phyloP scores from a whole-genome alignment of 2,888 invertebrate species.

The Penaeus monodon region DNA sequence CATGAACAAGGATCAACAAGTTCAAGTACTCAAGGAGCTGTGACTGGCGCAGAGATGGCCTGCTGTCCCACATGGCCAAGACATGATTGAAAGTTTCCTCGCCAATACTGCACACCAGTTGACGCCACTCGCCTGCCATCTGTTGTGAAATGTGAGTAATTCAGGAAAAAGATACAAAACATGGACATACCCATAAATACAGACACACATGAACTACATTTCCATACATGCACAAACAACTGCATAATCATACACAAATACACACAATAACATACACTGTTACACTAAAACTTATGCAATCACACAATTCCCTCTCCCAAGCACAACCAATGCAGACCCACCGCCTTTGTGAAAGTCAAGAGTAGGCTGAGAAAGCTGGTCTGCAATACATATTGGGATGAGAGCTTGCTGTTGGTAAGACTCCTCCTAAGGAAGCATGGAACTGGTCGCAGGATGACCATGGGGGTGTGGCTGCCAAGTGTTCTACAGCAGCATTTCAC shows the following conservation, averaged over 20 bases:
- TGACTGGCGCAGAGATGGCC: slow-evolving; percentile 9
- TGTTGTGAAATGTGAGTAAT: neutral
- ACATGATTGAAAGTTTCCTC: slow-evolving; percentile 32
- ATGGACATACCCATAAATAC: neutral
- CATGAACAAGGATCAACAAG: slow-evolving; percentile 22
- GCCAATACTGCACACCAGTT: slow-evolving; percentile 22
- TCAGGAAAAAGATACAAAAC: neutral
- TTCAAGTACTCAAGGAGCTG: slow-evolving; percentile 29
- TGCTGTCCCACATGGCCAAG: slow-evolving; percentile 29
- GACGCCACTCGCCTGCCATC: slow-evolving; percentile 44
- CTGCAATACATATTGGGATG: slow-evolving; percentile 4
- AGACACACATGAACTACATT: neutral
- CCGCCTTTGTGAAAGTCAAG: slow-evolving; percentile 28
- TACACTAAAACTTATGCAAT: too few species aligned
- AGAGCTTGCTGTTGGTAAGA: neutral
- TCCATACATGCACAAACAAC: too few species aligned
- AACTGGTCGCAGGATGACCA: neutral
- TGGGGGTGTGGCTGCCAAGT: neutral
- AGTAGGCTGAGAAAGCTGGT: slow-evolving; percentile 22
- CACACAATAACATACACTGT: too few species aligned
- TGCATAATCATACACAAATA: too few species aligned
- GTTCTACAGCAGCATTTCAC: slow-evolving; percentile 28
- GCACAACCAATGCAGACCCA: neutral
- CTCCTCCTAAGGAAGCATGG: slow-evolving; percentile 14
- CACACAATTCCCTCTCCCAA: too few species aligned